Percentiles rank a stretch among this genome's conserved stretches.
Evolutionary conservation across 2,888 invertebrate species (phyloP).

Genomic region (Parnassius apollo): DNA sequence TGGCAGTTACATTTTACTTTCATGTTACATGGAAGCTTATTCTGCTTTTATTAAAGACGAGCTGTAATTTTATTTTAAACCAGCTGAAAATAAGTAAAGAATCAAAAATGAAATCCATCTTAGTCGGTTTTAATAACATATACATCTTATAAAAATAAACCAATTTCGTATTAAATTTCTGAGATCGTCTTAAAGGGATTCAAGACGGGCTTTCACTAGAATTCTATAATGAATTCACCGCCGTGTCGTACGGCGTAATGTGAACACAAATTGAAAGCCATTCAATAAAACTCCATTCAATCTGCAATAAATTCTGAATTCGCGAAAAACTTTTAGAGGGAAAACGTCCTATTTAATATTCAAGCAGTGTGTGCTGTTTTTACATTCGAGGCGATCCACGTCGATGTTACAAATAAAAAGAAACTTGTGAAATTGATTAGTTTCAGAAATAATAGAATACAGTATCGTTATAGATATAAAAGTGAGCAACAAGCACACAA

Average conservation of each 20-base stretch:
- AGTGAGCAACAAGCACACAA: no score
- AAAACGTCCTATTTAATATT: conserved; percentile 53
- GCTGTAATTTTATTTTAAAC: background rate
- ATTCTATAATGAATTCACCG: conserved; percentile 5
- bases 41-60: background rate
- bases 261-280: conserved; percentile 45
- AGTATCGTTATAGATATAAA: no score
- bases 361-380: conserved; percentile 46
- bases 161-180: background rate
- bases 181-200: no score
- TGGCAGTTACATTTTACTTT: conserved; percentile 6
- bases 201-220: background rate
- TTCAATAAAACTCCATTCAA: conserved; percentile 47
- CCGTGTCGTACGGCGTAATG: conserved; percentile 32
- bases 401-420: conserved; percentile 20
- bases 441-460: conserved; percentile 4
- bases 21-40: conserved; percentile 3
- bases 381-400: conserved; percentile 25
- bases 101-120: background rate
- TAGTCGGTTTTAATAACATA: background rate
- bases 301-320: conserved; percentile 47
- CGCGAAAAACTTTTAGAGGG: conserved; percentile 38
- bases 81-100: no score
- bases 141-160: background rate
- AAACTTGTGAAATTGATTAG: conserved; percentile 8